A percentile compares a stretch with the other conserved stretches of the same genome.
Evolutionary conservation across 2,888 invertebrate species (phyloP).

Genomic region (Oxyteleia sp.): DNA sequence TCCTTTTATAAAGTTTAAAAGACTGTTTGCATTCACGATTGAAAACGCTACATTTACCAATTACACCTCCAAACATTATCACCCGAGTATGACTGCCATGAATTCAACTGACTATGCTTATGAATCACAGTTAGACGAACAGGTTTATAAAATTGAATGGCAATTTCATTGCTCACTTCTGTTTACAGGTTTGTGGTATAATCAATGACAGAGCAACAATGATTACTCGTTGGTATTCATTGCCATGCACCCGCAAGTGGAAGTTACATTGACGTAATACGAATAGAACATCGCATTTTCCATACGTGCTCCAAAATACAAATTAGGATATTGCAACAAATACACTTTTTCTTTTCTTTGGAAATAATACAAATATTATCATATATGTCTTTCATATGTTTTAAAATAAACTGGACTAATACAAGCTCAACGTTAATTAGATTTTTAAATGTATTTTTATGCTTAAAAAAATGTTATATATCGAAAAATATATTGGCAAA

Average conservation of each 20-base stretch:
- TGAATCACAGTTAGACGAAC: slow-evolving; percentile 4
- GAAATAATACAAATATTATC: no score
- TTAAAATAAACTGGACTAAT: no score
- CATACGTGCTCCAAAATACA: neutral
- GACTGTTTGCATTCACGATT: neutral
- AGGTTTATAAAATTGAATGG: slow-evolving; percentile 21
- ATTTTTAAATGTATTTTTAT: no score
- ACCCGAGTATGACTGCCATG: neutral
- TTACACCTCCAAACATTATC: neutral
- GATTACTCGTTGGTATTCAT: slow-evolving; percentile 37
- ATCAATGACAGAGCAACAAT: slow-evolving; percentile 18
- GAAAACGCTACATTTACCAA: neutral
- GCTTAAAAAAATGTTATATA: no score
- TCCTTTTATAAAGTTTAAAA: neutral
- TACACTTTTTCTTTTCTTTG: no score
- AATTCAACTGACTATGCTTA: neutral
- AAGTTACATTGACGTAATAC: neutral
- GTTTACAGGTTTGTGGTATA: slow-evolving; percentile 19
- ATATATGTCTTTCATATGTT: no score
- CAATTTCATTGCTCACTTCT: slow-evolving; percentile 19
- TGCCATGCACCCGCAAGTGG: neutral
- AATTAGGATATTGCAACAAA: no score
- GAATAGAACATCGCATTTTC: slow-evolving; percentile 1
- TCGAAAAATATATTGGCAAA: no score
- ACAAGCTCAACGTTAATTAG: no score